Percentiles rank a stretch among this genome's conserved stretches.
Conservation (phyloP, 1,140 invertebrate genomes). For the Penaeus vannamei region DNA sequence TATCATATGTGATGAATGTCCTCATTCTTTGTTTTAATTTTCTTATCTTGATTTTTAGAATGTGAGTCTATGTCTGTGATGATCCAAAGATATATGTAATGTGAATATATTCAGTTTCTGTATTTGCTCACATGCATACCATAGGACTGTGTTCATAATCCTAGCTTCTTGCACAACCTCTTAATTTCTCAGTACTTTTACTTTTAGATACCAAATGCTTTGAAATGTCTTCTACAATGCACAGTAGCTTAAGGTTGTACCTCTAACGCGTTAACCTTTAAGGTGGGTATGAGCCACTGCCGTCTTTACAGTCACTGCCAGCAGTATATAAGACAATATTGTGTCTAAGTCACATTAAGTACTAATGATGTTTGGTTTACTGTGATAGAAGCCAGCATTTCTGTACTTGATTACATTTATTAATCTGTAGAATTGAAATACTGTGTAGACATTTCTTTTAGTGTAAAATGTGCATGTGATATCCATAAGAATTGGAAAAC, state of each 20-base stretch:
- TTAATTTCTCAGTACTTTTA: constrained; percentile 23
- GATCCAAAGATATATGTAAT: constrained; percentile 30
- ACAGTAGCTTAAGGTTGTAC: too few species aligned
- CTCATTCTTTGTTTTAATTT: neutral
- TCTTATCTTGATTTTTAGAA: neutral
- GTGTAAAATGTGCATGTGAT: too few species aligned
- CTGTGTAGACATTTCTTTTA: constrained; percentile 3
- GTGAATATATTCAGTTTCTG: neutral
- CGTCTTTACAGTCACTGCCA: too few species aligned
- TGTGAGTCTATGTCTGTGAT: constrained; percentile 37
- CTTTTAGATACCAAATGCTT: neutral
- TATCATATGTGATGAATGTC: neutral
- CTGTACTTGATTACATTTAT: constrained; percentile 5
- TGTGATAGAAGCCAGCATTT: neutral
- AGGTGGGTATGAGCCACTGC: too few species aligned
- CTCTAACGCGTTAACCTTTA: too few species aligned
- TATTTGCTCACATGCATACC: constrained; percentile 1
- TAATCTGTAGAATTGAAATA: neutral
- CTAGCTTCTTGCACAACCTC: neutral
- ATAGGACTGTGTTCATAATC: neutral
- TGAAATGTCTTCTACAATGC: too few species aligned
- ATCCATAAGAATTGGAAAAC: too few species aligned
- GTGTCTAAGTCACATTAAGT: too few species aligned
- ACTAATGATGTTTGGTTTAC: too few species aligned
- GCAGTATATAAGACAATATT: too few species aligned